Evolutionary conservation across 2,888 invertebrate genomes (phyloP).

Genomic region (Synanthedon tipuliformis): DNA sequence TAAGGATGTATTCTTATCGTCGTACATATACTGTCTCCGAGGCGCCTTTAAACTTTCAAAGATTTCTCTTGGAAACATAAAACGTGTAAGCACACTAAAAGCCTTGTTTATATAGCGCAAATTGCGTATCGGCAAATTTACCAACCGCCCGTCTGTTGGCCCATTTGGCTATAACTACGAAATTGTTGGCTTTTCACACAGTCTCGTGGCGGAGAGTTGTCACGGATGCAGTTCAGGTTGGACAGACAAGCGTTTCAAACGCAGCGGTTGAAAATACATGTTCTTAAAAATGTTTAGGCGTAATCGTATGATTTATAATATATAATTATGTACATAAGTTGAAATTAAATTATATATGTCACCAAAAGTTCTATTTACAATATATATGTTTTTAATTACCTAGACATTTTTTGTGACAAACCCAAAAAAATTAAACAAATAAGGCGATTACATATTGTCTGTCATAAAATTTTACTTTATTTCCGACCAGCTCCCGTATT

Average conservation of each 20-base stretch:
- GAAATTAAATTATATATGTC: no score
- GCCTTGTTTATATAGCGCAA: conserved; percentile 34
- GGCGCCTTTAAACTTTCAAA: background rate
- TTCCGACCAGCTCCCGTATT: no score
- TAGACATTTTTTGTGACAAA: no score
- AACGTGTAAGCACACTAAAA: conserved; percentile 16
- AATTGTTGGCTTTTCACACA: conserved; percentile 61
- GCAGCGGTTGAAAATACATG: conserved; percentile 5
- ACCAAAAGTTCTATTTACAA: no score
- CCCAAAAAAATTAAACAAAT: no score
- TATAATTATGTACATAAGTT: no score
- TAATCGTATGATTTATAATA: no score
- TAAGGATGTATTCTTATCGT: no score
- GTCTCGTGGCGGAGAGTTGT: conserved; percentile 13
- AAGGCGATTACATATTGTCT: no score
- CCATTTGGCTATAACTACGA: conserved; percentile 27
- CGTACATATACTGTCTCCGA: no score
- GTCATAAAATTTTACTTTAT: no score
- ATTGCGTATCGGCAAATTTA: conserved; percentile 55
- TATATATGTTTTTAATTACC: no score
- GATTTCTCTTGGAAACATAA: conserved; percentile 12
- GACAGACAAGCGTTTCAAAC: conserved; percentile 24
- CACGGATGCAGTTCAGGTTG: conserved; percentile 21
- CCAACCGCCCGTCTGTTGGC: conserved; percentile 20
- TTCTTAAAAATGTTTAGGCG: background rate